These are phyloP conservation scores for Sceloporus undulatus DNA, from an alignment of 2,113 vertebrate genomes.

Conservation along the genomic window DNA sequence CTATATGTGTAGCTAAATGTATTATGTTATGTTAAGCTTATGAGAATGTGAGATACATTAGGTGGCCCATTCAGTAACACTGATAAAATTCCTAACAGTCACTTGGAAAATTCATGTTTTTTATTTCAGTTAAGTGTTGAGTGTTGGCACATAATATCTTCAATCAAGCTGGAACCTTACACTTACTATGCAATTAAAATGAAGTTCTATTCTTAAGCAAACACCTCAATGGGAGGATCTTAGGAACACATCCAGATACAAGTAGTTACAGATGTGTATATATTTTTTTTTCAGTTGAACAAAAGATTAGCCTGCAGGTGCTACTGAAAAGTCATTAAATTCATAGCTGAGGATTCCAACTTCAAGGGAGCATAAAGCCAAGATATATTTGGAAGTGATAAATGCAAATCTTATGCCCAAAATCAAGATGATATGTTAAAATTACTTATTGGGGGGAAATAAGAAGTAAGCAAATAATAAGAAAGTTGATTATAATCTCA, in stretches of 20 bases:
- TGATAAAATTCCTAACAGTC: background rate
- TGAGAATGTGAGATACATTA: background rate
- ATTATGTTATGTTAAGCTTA: background rate
- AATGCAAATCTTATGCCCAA: slow-evolving; percentile 17
- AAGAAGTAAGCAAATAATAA: background rate
- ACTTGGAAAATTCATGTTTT: background rate
- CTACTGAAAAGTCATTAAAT: slow-evolving; percentile 57
- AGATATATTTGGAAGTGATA: background rate
- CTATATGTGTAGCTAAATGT: background rate
- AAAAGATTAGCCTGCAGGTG: slow-evolving; percentile 51
- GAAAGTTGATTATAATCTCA: background rate
- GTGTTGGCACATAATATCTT: background rate
- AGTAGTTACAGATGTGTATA: slow-evolving; percentile 51
- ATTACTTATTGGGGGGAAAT: background rate
- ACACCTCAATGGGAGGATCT: slow-evolving; percentile 34
- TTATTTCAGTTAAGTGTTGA: slow-evolving; percentile 36
- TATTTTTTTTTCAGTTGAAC: slow-evolving; percentile 37
- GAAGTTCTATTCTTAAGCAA: slow-evolving; percentile 45
- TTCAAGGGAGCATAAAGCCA: slow-evolving; percentile 33
- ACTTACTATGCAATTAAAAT: slow-evolving; percentile 48
- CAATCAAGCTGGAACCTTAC: slow-evolving; percentile 2
- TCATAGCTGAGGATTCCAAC: slow-evolving; percentile 17
- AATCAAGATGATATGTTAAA: slow-evolving; percentile 22
- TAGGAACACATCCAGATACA: slow-evolving; percentile 30
- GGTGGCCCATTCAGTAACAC: slow-evolving; percentile 18